Evolutionary conservation across 2,113 vertebrate genomes (phyloP), one percentile per base, ranked within the genome.

Genomic region (Leptobrachium ailaonicum): DNA sequence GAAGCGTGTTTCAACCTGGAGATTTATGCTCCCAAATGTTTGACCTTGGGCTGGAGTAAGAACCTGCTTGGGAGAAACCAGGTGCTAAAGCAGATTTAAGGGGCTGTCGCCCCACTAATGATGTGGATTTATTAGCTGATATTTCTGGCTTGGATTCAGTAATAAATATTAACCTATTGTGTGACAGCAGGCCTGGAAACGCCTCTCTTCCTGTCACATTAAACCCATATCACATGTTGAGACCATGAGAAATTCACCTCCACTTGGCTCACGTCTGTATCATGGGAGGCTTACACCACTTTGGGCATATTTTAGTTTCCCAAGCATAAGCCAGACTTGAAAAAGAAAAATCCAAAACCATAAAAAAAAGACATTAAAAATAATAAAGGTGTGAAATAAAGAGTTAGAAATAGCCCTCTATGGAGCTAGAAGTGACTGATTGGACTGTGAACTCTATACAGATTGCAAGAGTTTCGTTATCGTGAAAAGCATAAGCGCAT

Each of bases 131-230:
- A 80, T 53, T 80, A 80, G 78, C 78, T 74, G 78, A 80, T 74
- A 80, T 73, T 80, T 69, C 64, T 80, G 78, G 78, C 71, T 80
- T 60, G 11, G 20, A 67, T 80, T 80, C 78, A 80, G 78, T 80
- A 80, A 80, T 73, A 80, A 74, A 74, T 80, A 80, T 80, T 80
- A 80, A 80, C 71, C 78, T 80, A 64, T 80, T 68, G 41, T 74
- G 41, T 68, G 78, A 74, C 78, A 74, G 71, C 42, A 40, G 64
- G 20, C 14, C 68, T 50, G 44, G 14, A 71, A 71, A 72, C 45
- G 62, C 62, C 45, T 54, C 47, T 45, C 50, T 80, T 73, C 50
- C 64, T 56, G 71, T 68, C 71, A 58, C 64, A 47, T 50, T 58
- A 20, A 77, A 66, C 50, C 13, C 53, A 43, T 77, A 6, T 68